Evolutionary conservation across 2,113 vertebrate species (phyloP).

Genomic region (Gymnobelideus leadbeateri): DNA sequence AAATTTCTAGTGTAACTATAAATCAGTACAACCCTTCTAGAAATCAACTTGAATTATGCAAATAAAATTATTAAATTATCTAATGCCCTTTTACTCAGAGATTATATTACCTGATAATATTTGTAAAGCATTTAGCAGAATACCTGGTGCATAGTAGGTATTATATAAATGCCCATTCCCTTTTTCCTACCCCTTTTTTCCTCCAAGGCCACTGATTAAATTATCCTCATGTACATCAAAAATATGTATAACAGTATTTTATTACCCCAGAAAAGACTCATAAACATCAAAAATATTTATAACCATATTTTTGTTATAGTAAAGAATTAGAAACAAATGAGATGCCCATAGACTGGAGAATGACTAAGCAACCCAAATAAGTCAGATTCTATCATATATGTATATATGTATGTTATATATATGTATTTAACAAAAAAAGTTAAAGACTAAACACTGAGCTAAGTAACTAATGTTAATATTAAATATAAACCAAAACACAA

Average conservation of each 20-base stretch:
- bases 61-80: not conserved
- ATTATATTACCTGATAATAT: not conserved
- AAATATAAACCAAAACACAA: not conserved
- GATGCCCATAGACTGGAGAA: no score
- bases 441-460: no score
- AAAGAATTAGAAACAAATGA: no score
- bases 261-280: not conserved
- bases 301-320: not conserved
- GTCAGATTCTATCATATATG: no score
- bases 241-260: no score
- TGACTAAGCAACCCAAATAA: no score
- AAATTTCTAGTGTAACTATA: no score
- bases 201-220: not conserved
- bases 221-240: not conserved
- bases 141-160: not conserved
- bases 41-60: not conserved
- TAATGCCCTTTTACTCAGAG: not conserved
- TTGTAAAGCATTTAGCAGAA: not conserved
- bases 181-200: not conserved
- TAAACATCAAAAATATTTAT: not conserved
- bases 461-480: no score
- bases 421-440: no score
- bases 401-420: no score
- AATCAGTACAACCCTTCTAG: not conserved
- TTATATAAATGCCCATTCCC: not conserved